Base-by-base conservation (phyloP, 1,140 invertebrate genomes). In the Drosophila parabipectinata region DNA sequence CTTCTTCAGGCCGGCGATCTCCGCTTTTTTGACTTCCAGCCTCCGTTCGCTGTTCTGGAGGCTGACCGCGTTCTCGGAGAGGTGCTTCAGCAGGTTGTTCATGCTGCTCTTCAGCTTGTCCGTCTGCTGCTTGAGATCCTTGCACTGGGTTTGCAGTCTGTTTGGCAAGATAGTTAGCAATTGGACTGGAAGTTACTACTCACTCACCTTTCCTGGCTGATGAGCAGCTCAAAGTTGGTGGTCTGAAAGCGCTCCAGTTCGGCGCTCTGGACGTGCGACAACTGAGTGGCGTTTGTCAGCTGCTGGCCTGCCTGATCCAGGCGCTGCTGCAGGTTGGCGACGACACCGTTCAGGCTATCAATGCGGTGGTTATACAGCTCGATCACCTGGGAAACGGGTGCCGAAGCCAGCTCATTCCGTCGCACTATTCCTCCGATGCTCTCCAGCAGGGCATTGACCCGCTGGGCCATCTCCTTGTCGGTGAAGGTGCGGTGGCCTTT, bases 311-410 rank as follows among this genome's bases (percentile, higher is more conserved):
- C 88, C 52, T 91, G 82, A 14, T 91, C 84, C n/a, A 91, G 72
- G 0, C 90, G 82, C 47, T 88, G 79, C 15, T 88, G 62, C 55
- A 91, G 76, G 8, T 45, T 67, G 4, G 54, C 37, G 15, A 79
- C 56, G 8, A 55, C 32, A 9, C 66, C 63, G n/a, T 79, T 80
- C n/a, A 90, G 77, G 44, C 80, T 89, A 5, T 91, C 72, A 14
- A 91, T 90, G 71, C 91, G 91, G 67, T 91, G 87, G 52, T 90
- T 90, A 2, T 90, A 91, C 7, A 91, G 44, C 28, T 91, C 88
- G 32, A 91, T 91, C 12, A 91, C 77, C 61, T 91, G 90, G 0
- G 90, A 91, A 5, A 83, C 79, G 1, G 90, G 84, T 1, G 78
- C 73, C 44, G 90, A 74, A 10, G 91, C 63, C 39, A 91, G 48